phyloP scores from a whole-genome alignment of 2,113 vertebrate species.

The Canis aureus region DNA sequence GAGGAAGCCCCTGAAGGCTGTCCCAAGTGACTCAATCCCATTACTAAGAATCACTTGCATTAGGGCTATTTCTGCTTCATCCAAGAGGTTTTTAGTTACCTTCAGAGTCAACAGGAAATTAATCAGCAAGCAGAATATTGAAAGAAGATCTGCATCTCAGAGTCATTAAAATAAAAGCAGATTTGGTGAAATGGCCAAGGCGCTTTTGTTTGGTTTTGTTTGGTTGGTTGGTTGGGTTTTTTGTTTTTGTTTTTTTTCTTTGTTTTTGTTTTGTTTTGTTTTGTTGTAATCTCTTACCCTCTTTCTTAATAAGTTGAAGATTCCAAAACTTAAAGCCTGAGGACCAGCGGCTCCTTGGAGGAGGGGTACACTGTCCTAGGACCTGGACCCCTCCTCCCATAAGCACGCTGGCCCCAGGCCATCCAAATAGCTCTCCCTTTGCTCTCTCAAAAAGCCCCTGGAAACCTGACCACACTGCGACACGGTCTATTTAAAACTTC shows the following conservation, averaged over 20 bases:
- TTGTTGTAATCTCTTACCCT: not conserved
- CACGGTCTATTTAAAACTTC: conserved; percentile 56
- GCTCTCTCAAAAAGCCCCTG: conserved; percentile 70
- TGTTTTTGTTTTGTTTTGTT: not conserved
- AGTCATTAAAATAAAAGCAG: conserved; percentile 81
- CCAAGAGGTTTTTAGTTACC: conserved; percentile 72
- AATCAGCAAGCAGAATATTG: conserved; percentile 77
- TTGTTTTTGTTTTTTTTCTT: no score
- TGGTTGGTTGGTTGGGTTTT: not conserved
- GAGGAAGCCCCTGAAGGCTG: conserved; percentile 28
- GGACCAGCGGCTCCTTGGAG: conserved; percentile 6
- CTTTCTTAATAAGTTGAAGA: conserved; percentile 38
- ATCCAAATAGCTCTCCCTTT: not conserved
- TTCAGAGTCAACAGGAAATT: conserved; percentile 82
- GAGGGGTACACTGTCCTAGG: conserved; percentile 27
- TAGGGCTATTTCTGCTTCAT: conserved; percentile 41
- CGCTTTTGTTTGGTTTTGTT: not conserved
- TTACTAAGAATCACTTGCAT: conserved; percentile 55
- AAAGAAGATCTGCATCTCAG: conserved; percentile 70
- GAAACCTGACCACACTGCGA: not conserved
- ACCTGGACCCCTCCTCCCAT: not conserved
- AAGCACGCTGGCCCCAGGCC: not conserved
- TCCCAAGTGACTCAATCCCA: not conserved
- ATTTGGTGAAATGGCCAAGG: conserved; percentile 65
- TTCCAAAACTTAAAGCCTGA: not conserved